phyloP scores from a whole-genome alignment of 2,797 vertebrate species.

The Siniperca obscura region DNA sequence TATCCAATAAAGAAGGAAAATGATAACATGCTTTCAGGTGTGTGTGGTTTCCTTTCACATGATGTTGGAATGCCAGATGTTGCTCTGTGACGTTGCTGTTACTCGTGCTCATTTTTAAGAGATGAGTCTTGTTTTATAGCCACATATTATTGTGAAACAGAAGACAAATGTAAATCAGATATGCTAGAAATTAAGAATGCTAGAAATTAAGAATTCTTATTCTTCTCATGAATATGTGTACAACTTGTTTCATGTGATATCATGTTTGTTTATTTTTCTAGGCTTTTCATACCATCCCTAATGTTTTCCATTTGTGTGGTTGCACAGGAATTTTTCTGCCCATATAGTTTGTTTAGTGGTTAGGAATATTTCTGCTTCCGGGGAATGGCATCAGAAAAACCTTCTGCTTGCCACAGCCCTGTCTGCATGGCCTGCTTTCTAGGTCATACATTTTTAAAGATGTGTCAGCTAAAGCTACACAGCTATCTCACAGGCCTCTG shows the following conservation, averaged over 20 bases:
- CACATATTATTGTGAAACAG: not conserved
- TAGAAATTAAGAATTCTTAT: too few species aligned
- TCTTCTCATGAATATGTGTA: not conserved
- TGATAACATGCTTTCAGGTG: not conserved
- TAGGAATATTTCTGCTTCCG: slow-evolving; percentile 31
- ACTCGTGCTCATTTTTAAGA: not conserved
- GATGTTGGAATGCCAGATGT: not conserved
- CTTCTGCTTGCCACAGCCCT: slow-evolving; percentile 4
- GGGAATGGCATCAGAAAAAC: slow-evolving; percentile 15
- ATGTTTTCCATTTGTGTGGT: slow-evolving; percentile 16
- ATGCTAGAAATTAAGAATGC: not conserved
- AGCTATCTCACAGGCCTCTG: slow-evolving; percentile 27
- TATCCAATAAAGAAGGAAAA: slow-evolving; percentile 68
- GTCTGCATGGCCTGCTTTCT: slow-evolving; percentile 53
- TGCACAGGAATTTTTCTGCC: slow-evolving; percentile 2
- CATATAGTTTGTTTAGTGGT: slow-evolving; percentile 27
- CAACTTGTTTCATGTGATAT: not conserved
- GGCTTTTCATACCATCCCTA: not conserved
- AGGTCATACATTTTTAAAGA: slow-evolving; percentile 64
- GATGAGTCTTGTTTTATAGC: not conserved
- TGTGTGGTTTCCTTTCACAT: slow-evolving; percentile 45
- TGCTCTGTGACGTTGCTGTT: not conserved
- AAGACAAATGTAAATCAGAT: not conserved
- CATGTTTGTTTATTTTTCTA: not conserved
- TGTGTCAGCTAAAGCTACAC: slow-evolving; percentile 51